These are phyloP conservation scores for Chironomus riparius DNA, from an alignment of 2,888 invertebrate genomes.

Conservation along the genomic window DNA sequence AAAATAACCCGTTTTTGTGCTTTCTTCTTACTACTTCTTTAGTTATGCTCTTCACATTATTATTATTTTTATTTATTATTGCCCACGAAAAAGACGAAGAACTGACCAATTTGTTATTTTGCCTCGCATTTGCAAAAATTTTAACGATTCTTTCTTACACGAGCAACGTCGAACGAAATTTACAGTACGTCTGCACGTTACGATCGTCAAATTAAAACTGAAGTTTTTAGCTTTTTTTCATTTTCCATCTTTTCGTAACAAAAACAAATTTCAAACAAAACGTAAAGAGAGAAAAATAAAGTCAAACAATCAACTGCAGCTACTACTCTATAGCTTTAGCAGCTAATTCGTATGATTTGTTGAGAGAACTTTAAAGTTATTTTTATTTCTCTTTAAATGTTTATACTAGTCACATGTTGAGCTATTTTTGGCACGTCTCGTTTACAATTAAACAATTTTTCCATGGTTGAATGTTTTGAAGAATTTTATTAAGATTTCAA, in stretches of 20 bases:
- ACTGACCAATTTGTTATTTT: conserved; percentile 1
- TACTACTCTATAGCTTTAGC: no score
- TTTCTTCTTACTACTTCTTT: background rate
- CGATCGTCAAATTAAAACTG: conserved; percentile 12
- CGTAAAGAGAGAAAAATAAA: background rate
- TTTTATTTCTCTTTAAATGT: background rate
- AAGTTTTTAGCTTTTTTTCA: background rate
- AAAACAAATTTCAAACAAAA: background rate
- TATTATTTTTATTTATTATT: background rate
- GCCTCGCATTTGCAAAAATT: background rate
- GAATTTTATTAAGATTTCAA: no score
- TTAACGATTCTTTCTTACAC: background rate
- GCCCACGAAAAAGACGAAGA: background rate
- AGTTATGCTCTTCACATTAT: background rate
- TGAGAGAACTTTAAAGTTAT: no score
- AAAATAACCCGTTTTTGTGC: background rate
- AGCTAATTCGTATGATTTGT: no score
- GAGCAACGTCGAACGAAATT: background rate
- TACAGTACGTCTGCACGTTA: conserved; percentile 7
- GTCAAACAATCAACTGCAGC: no score
- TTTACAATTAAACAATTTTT: background rate
- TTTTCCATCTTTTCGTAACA: conserved; percentile 21
- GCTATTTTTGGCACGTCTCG: background rate
- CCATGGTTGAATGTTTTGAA: no score
- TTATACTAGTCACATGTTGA: background rate